Evolutionary conservation across 92 coral and sea anemone species (phyloP), one percentile per base, ranked within the genome.

Genomic region (Siderastrea radians): DNA sequence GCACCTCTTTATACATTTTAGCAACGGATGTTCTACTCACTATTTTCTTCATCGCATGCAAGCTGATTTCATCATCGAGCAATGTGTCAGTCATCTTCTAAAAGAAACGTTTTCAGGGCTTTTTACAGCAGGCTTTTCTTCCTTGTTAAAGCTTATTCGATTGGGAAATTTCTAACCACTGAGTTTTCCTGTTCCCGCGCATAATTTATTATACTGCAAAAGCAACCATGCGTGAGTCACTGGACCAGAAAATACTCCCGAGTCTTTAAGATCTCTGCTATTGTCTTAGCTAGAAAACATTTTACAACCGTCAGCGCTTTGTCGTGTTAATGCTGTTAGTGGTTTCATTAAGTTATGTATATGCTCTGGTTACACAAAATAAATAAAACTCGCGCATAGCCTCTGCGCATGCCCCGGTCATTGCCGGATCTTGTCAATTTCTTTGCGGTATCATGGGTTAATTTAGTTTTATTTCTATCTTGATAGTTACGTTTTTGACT

Each of bases 201-300:
- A 0, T 79, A 19, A 50, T 7, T 79, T 79, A 51, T 13, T n/a
- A 49, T 48, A 14, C 50, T 7, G 43, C 74, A 79, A 66, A 80
- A 4, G 74, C 84, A 80, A 26, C 44, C 84, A 66, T 50, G 84
- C 84, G 75, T 26, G 38, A 26, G 38, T 26, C 38, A 26, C 38
- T 26, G 38, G 38, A 26, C 38, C 38, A 26, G 38, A 26, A 26
- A 26, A 26, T 26, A 26, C 38, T 26, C 38, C 38, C 38, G 38
- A 26, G 38, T 26, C 38, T 26, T 26, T 26, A 26, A 26, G 38
- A 26, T 26, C 38, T 26, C 38, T 26, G 38, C 38, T 26, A 26
- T 26, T 26, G 38, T 26, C 15, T 62, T 62, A 53, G 57, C 4
- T 53, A 6, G 26, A 19, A 15, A 61, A 61, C 16, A 17, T 61